A percentile compares a stretch with the other conserved stretches of the same genome.
Evolutionary conservation across 1,140 invertebrate species (phyloP).

Genomic region (Zaprionus davidi): DNA sequence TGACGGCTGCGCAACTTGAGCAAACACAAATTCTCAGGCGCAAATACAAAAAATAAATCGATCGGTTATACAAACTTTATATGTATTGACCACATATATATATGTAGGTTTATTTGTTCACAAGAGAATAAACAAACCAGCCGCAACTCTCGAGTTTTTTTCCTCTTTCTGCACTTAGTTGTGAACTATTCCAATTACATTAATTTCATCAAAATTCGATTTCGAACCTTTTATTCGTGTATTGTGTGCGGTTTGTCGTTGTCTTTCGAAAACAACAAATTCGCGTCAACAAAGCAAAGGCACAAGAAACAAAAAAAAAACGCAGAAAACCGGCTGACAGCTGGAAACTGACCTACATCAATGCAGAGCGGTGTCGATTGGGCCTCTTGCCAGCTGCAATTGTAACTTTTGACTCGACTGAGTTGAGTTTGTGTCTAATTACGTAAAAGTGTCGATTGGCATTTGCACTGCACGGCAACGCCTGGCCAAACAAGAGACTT

Average conservation of each 20-base stretch:
- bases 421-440: slow-evolving; percentile 41
- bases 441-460: slow-evolving; percentile 66
- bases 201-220: slow-evolving; percentile 59
- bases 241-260: slow-evolving; percentile 18
- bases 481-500: slow-evolving; percentile 69
- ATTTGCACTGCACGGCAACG: slow-evolving; percentile 32
- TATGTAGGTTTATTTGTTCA: background rate
- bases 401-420: slow-evolving; percentile 53
- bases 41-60: slow-evolving; percentile 17
- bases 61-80: slow-evolving; percentile 32
- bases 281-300: slow-evolving; percentile 45
- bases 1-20: slow-evolving; percentile 6
- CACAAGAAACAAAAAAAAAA: slow-evolving; percentile 8
- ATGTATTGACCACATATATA: background rate
- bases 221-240: background rate
- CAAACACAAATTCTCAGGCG: slow-evolving; percentile 66
- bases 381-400: slow-evolving; percentile 61
- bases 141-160: background rate
- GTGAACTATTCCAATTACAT: slow-evolving; percentile 66
- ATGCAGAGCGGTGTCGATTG: slow-evolving; percentile 54
- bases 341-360: slow-evolving; percentile 79
- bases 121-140: slow-evolving; percentile 55
- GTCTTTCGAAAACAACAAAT: slow-evolving; percentile 34
- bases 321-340: slow-evolving; percentile 68
- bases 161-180: slow-evolving; percentile 33